Base-by-base conservation (phyloP, 2,888 invertebrate species). In the Catocala sponsa region DNA sequence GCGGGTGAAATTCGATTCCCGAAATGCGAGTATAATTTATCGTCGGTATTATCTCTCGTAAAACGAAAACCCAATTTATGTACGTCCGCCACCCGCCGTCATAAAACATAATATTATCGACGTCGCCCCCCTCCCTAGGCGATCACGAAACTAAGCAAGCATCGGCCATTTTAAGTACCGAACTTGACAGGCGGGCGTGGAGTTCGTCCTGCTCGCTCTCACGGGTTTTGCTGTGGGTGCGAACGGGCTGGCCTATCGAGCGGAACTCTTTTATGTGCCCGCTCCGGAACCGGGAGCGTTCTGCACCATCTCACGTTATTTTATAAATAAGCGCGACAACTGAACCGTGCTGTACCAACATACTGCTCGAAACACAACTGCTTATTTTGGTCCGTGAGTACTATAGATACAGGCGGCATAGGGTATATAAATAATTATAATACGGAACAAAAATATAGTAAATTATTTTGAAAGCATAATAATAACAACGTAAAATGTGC, bases 51-150 rank as follows among this genome's bases (percentile, higher is more conserved):
- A 92, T 91, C 90, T 90, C 86, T 88, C 91, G 88, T 92, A 89
- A 91, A 92, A 90, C 88, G 91, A 90, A 91, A 90, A 91, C 89
- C 88, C 89, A 91, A 90, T 92, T 91, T 90, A 91, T 89, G 89
- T 89, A 81, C 81, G 79, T 76, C 78, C 82, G 86, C 89, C 89
- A 85, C 87, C 90, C 89, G 87, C 82, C 80, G 88, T 85, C 90
- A 89, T 93, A 92, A 92, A 92, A 92, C 90, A 92, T 92, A 92
- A 92, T 90, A 92, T 90, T 93, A 92, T 92, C 92, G 92, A 91
- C 90, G 87, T 85, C 87, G 87, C 82, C 89, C 89, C 35, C 91
- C 92, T 90, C 93, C 92, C 92, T 91, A 91, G 91, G 90, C 93
- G 90, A 92, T 92, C 93, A 91, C 92, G 92, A 91, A 91, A 91